These are phyloP conservation scores for Mellilla xanthometata DNA, from an alignment of 2,888 invertebrate genomes.

Conservation along the genomic window DNA sequence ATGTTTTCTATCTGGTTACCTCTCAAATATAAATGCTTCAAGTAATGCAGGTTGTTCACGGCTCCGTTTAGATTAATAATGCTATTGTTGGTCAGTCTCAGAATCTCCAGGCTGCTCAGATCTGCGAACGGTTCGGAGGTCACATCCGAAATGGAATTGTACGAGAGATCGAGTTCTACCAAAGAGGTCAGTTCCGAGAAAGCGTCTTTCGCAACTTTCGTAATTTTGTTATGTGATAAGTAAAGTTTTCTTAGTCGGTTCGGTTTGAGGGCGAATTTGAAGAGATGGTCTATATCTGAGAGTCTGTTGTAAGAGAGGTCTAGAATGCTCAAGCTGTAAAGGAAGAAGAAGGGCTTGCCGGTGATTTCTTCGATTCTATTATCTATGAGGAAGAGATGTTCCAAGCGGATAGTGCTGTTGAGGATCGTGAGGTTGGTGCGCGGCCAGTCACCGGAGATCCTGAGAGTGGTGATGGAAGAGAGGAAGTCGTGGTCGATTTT, in stretches of 20 bases:
- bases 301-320: constrained; percentile 59
- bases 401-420: constrained; percentile 50
- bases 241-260: constrained; percentile 50
- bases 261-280: constrained; percentile 52
- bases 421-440: constrained; percentile 49
- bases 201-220: constrained; percentile 45
- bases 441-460: constrained; percentile 46
- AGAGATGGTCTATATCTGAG: constrained; percentile 48
- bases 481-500: constrained; percentile 45
- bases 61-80: constrained; percentile 68
- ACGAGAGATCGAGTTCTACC: constrained; percentile 59
- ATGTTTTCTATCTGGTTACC: constrained; percentile 59
- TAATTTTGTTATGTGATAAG: constrained; percentile 53
- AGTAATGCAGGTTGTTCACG: constrained; percentile 54
- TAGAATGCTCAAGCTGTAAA: constrained; percentile 50
- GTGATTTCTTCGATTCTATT: constrained; percentile 49
- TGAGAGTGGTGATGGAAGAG: constrained; percentile 50
- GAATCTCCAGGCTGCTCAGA: constrained; percentile 51
- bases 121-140: constrained; percentile 60
- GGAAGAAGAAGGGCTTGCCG: constrained; percentile 48
- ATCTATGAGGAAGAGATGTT: constrained; percentile 43
- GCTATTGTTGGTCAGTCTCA: constrained; percentile 58
- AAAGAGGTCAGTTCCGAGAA: constrained; percentile 55
- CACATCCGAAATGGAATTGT: constrained; percentile 55
- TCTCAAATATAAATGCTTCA: constrained; percentile 60